Conservation (phyloP, 2,113 vertebrate species). For the Cromileptes altivelis region DNA sequence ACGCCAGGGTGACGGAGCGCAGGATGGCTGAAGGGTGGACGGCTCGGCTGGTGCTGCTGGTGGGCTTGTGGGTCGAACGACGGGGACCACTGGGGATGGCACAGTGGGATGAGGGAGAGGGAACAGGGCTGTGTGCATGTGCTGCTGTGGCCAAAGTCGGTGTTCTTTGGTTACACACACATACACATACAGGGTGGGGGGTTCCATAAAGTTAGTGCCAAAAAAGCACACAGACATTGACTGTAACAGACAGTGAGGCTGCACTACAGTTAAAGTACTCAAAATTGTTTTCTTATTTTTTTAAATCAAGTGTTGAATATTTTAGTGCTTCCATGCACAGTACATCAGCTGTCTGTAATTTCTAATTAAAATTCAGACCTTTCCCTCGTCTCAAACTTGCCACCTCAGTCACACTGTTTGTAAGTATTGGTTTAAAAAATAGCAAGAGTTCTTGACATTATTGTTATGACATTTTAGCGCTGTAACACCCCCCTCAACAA, state of each 20-base stretch:
- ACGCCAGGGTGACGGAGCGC: conserved; percentile 88
- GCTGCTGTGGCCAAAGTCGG: conserved; percentile 40
- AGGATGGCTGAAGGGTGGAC: conserved; percentile 74
- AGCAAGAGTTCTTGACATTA: neutral
- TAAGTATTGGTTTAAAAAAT: neutral
- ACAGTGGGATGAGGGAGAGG: conserved; percentile 49
- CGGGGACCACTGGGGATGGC: conserved; percentile 59
- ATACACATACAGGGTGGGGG: neutral
- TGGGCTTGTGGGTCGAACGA: conserved; percentile 54
- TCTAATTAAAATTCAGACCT: neutral
- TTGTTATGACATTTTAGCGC: neutral
- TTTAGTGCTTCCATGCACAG: too few species aligned
- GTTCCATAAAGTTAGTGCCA: conserved; percentile 43
- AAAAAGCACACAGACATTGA: conserved; percentile 24
- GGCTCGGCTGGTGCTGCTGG: conserved; percentile 69
- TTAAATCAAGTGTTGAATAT: neutral
- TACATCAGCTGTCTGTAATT: neutral
- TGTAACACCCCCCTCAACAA: neutral
- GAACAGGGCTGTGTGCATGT: conserved; percentile 47
- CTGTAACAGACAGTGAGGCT: conserved; percentile 26
- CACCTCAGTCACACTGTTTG: neutral
- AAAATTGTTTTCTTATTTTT: neutral
- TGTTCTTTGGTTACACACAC: conserved; percentile 65
- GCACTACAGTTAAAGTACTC: neutral
- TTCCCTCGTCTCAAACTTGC: neutral